Evolutionary conservation across 2,113 vertebrate species (phyloP), one percentile per base, ranked within the genome.

Genomic region (Meriones unguiculatus): DNA sequence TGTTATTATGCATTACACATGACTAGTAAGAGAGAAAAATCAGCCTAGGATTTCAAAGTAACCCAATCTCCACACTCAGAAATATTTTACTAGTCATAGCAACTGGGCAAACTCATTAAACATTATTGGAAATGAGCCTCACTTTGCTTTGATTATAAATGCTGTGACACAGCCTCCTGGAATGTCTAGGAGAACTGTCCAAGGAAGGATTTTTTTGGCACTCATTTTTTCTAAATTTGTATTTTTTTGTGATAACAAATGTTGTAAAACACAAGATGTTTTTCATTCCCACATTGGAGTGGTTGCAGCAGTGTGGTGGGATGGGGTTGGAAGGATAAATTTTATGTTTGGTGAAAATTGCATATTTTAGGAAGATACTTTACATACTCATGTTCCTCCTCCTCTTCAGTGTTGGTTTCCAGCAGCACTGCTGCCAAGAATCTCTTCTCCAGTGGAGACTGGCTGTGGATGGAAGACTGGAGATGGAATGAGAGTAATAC

Each of bases 61-160:
- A 91, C 88, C 95, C 69, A 59, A 0, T 96, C 65, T 96, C 89
- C 87, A 72, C 30, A 81, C 80, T 94, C 90, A 93, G 91, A 86
- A 75, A 65, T 41, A 76, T 65, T 91, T 76, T 88, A 75, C 75
- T 86, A 80, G 35, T 90, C 78, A 62, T 0, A 62, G 84, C 95
- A 95, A 91, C 95, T 96, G 92, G 80, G n/a, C n/a, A 93, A 95
- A 90, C 89, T 97, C 97, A 90, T 96, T 93, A 84, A 52, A 69
- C 3, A 10, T 87, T 62, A 20, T 87, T 85, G 87, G 90, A 96
- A 95, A 80, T 72, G 92, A 67, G 90, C 92, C 91, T 90, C 12
- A 30, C 46, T 88, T 50, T 85, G 52, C 59, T 75, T 87, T 86
- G 81, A 86, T 57, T 50, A 77, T 77, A 78, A 32, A 28, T 10